Conservation (phyloP, 2,113 vertebrate genomes). For the Bagarius yarrelli region DNA sequence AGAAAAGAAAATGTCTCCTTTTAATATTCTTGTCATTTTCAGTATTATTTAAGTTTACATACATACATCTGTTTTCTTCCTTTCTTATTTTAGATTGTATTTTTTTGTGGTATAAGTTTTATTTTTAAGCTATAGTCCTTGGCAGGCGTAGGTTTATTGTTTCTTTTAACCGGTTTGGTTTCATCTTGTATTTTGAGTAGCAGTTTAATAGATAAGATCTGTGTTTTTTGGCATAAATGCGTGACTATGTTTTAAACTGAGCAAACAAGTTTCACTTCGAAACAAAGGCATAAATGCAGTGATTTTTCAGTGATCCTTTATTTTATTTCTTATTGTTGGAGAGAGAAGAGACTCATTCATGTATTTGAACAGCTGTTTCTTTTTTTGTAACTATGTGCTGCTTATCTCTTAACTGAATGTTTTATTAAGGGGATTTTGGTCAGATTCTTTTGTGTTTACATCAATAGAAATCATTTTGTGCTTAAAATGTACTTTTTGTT, state of each 20-base stretch:
- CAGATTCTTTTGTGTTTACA: slow-evolving; percentile 46
- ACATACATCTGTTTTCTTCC: not conserved
- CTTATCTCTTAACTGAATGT: not conserved
- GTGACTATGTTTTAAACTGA: not conserved
- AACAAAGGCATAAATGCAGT: slow-evolving; percentile 60
- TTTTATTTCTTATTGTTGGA: slow-evolving; percentile 40
- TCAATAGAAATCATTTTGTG: slow-evolving; percentile 46
- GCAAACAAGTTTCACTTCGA: slow-evolving; percentile 49
- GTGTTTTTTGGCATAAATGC: slow-evolving; percentile 45
- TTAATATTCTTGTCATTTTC: not conserved
- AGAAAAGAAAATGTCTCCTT: not conserved
- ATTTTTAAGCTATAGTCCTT: slow-evolving; percentile 42
- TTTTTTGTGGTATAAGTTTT: slow-evolving; percentile 44
- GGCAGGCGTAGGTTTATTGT: slow-evolving; percentile 58
- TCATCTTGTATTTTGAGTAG: slow-evolving; percentile 52
- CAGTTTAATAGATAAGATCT: slow-evolving; percentile 7
- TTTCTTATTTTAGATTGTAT: slow-evolving; percentile 11
- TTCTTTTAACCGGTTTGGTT: slow-evolving; percentile 63
- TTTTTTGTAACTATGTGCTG: not conserved
- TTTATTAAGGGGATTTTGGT: slow-evolving; percentile 55
- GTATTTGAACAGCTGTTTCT: not conserved
- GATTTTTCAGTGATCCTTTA: slow-evolving; percentile 57
- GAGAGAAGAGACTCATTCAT: not conserved
- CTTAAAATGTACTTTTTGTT: slow-evolving; percentile 60
- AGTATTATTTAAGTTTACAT: not conserved